These are phyloP conservation scores for Chydorus sphaericus DNA, from an alignment of 2,888 invertebrate genomes.

Conservation along the genomic window DNA sequence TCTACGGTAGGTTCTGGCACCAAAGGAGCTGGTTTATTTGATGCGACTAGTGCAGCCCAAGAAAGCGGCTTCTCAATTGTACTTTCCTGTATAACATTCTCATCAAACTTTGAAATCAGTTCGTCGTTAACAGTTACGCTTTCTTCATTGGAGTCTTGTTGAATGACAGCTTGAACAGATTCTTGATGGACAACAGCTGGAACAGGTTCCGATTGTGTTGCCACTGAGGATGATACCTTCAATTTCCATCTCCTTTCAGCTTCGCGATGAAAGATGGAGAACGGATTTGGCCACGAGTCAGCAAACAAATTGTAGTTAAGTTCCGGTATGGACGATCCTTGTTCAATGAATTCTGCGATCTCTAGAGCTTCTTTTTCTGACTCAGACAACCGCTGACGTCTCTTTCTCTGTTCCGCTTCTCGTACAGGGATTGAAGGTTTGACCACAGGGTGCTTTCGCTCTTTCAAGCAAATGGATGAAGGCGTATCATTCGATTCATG, in stretches of 20 bases:
- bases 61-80: background rate
- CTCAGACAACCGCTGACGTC: conserved; percentile 4
- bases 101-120: background rate
- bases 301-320: conserved; percentile 6
- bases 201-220: background rate
- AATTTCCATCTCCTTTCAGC: conserved; percentile 10
- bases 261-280: conserved; percentile 8
- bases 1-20: background rate
- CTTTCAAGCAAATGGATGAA: too few relatives aligned
- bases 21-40: background rate
- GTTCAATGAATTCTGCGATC: background rate
- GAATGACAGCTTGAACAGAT: background rate
- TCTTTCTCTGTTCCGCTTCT: conserved; percentile 5
- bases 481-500: too few relatives aligned
- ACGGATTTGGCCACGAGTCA: conserved; percentile 15
- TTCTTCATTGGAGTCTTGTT: background rate
- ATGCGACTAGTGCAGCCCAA: conserved; percentile 10
- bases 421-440: conserved; percentile 4
- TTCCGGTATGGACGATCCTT: background rate
- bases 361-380: conserved; percentile 8
- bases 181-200: background rate
- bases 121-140: background rate
- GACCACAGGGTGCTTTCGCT: background rate
- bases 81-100: background rate
- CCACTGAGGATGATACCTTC: background rate